phyloP scores from a whole-genome alignment of 2,888 invertebrate genomes.

The Spodoptera picta region DNA sequence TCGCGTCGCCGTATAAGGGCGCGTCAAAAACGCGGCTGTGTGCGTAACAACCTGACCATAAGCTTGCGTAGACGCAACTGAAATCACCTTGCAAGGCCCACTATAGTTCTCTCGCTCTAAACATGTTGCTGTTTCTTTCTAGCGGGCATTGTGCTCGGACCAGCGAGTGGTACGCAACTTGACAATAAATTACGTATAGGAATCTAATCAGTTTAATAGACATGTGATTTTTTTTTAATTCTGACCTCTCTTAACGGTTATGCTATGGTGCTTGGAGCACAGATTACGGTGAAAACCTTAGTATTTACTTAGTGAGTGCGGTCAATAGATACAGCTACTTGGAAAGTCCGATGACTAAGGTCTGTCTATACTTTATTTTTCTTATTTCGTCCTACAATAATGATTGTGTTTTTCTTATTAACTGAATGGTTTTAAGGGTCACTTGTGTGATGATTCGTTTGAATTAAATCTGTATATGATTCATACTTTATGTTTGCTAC shows the following conservation, averaged over 20 bases:
- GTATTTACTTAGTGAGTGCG: slow-evolving; percentile 31
- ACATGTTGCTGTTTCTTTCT: slow-evolving; percentile 73
- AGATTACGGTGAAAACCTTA: slow-evolving; percentile 25
- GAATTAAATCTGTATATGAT: too few species aligned
- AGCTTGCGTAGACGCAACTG: slow-evolving; percentile 87
- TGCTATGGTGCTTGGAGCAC: slow-evolving; percentile 15
- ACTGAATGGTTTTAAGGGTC: not conserved
- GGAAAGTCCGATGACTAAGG: slow-evolving; percentile 11
- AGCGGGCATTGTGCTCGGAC: slow-evolving; percentile 86
- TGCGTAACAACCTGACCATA: slow-evolving; percentile 84
- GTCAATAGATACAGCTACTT: slow-evolving; percentile 21
- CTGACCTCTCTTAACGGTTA: slow-evolving; percentile 38
- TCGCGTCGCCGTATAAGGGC: slow-evolving; percentile 67
- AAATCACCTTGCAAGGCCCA: slow-evolving; percentile 89
- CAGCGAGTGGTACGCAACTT: slow-evolving; percentile 73
- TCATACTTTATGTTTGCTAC: too few species aligned
- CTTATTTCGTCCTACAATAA: slow-evolving; percentile 4
- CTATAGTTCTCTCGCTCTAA: slow-evolving; percentile 79
- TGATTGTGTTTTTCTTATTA: slow-evolving; percentile 12
- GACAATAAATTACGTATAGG: slow-evolving; percentile 88
- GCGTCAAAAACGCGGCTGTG: slow-evolving; percentile 70
- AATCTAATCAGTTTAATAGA: slow-evolving; percentile 88
- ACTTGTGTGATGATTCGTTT: too few species aligned
- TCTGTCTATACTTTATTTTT: slow-evolving; percentile 18
- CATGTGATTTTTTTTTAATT: slow-evolving; percentile 81